Evolutionary conservation across 64 coral and sea anemone species (phyloP).

Genomic region (Montipora cactus): DNA sequence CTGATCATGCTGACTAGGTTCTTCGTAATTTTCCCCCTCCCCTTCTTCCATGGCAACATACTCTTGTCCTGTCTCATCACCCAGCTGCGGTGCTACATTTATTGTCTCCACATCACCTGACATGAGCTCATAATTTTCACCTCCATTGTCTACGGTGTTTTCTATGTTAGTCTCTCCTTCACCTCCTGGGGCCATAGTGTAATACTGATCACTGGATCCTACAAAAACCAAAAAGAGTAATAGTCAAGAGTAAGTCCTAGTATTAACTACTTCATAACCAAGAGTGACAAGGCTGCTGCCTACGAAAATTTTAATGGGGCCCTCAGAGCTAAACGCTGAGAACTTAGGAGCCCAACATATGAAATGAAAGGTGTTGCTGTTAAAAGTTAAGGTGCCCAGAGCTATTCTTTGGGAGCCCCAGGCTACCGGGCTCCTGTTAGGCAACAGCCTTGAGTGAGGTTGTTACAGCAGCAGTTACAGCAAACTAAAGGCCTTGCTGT

Average conservation of each 20-base stretch:
- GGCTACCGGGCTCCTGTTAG: too few relatives aligned
- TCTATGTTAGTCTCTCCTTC: not conserved
- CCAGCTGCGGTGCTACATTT: not conserved
- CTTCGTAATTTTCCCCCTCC: constrained; percentile 52
- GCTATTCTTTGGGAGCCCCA: too few relatives aligned
- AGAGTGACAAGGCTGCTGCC: too few relatives aligned
- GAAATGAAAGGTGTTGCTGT: too few relatives aligned
- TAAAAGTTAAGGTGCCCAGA: too few relatives aligned
- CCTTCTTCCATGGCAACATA: not conserved
- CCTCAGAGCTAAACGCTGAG: too few relatives aligned
- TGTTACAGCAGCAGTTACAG: too few relatives aligned
- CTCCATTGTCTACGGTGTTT: not conserved
- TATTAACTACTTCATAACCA: too few relatives aligned
- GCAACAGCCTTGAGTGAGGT: too few relatives aligned
- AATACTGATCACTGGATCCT: not conserved
- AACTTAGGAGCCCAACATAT: too few relatives aligned
- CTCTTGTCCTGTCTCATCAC: not conserved
- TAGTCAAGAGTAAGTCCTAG: not conserved
- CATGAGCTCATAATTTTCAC: constrained; percentile 37
- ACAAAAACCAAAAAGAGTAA: not conserved
- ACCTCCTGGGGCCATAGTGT: not conserved
- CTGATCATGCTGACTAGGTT: not conserved
- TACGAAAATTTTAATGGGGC: too few relatives aligned
- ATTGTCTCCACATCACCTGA: not conserved
- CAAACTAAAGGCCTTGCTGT: too few relatives aligned